Evolutionary conservation across 2,797 vertebrate genomes (phyloP), one percentile per base, ranked within the genome.

Genomic region (Chromis chromis): DNA sequence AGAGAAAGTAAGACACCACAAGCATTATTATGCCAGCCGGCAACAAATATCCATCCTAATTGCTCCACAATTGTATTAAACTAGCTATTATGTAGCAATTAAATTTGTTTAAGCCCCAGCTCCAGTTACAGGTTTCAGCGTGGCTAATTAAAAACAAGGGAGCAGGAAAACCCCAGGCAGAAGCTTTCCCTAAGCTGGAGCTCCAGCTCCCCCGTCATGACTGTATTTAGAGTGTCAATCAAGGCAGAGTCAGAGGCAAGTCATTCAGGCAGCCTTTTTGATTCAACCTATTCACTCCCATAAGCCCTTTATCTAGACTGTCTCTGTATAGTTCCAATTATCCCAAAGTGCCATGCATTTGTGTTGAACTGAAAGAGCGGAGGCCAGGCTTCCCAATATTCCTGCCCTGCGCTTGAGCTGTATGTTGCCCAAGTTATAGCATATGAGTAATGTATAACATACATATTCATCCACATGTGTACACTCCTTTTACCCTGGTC

Each of bases 51-150:
- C 83, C 86, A 81, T 88, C 85, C 75, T 93, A 92, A 93, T 93
- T 93, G 83, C 89, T 82, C 70, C 85, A 85, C 88, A 91, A 93
- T 92, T 90, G 91, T 90, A 92, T 92, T 94, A 92, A 94, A 91
- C 88, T 72, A 78, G 85, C 87, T 89, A 92, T 93, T 92, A 91
- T 93, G 89, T 90, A 84, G 90, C 90, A 93, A 94, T 94, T 93
- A 91, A 91, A 93, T 93, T 88, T 90, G 89, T 86, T 87, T 86
- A 88, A 92, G 83, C 80, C 78, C 25, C 75, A 25, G 81, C 82
- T 91, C 82, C 84, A 85, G 88, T 92, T 91, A 88, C 89, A 92
- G 89, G 89, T 93, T 92, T 92, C 86, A 88, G 82, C 70, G 73
- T 89, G 89, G 88, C 90, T 93, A 91, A 93, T 94, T 95, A 92